Percentiles rank a stretch among this genome's conserved stretches.
Evolutionary conservation across 2,113 vertebrate species (phyloP).

Genomic region (Panurus biarmicus): DNA sequence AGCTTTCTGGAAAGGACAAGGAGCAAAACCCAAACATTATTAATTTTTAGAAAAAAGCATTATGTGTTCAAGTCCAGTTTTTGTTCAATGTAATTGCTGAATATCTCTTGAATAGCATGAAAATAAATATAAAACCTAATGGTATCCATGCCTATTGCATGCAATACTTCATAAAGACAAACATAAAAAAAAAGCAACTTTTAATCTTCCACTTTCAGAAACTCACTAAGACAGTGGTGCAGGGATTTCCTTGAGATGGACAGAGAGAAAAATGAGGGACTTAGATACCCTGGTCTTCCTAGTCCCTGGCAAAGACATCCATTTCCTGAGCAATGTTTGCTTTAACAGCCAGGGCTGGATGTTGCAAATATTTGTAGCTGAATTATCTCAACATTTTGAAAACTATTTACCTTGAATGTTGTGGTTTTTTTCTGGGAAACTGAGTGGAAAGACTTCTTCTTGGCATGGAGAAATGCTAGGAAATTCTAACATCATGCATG

Average conservation of each 20-base stretch:
- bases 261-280: not conserved
- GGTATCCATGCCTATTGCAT: not conserved
- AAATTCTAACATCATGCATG: conserved; percentile 38
- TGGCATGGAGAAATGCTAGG: conserved; percentile 17
- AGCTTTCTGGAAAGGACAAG: not conserved
- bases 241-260: not conserved
- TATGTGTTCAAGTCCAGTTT: not conserved
- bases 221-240: not conserved
- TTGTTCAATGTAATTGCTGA: not conserved
- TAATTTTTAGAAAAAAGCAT: not conserved
- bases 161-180: not conserved
- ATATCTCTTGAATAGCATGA: not conserved
- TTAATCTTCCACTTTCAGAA: not conserved
- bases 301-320: not conserved
- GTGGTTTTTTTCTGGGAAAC: conserved; percentile 23
- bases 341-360: not conserved
- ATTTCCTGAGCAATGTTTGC: not conserved
- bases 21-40: not conserved
- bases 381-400: conserved; percentile 24
- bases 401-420: not conserved
- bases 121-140: not conserved
- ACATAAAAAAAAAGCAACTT: not conserved
- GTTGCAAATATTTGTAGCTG: conserved; percentile 14
- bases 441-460: conserved; percentile 1
- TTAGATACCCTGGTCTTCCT: not conserved